Base-by-base conservation (phyloP, 2,888 invertebrate species). In the Stomorhina lunata region DNA sequence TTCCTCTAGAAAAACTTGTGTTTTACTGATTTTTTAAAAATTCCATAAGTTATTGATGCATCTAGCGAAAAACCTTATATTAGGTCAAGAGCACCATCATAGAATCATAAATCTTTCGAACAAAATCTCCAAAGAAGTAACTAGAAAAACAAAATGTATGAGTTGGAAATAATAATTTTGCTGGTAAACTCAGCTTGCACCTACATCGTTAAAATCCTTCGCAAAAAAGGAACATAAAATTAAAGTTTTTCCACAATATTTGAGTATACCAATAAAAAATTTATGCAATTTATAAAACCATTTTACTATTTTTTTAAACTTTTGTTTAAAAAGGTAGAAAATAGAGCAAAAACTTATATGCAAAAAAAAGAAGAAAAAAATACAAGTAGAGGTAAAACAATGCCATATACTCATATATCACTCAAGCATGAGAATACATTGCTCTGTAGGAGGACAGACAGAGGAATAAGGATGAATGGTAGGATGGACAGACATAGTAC, bases 51-150 rank as follows among this genome's bases (percentile, higher is more conserved):
- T n/a, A n/a, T n/a, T n/a, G n/a, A n/a, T n/a, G n/a, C n/a, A n/a
- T n/a, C n/a, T n/a, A n/a, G n/a, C n/a, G n/a, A n/a, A n/a, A n/a
- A n/a, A n/a, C n/a, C n/a, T n/a, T n/a, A n/a, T n/a, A n/a, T n/a
- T 40, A 57, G 81, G 72, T 77, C 73, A 73, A 80, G 61, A 81
- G 77, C 77, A 63, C 65, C 69, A 55, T 48, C 65, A 48, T 65
- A 81, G 77, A 48, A 80, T 78, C 82, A 83, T 84, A 83, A 84
- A 84, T 84, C 80, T 73, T 84, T 84, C 12, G n/a, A 50, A 50
- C n/a, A n/a, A n/a, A n/a, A n/a, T n/a, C n/a, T n/a, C n/a, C n/a
- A n/a, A n/a, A n/a, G n/a, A n/a, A n/a, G n/a, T n/a, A n/a, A n/a
- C n/a, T n/a, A n/a, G n/a, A n/a, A n/a, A n/a, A n/a, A n/a, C n/a